phyloP scores from a whole-genome alignment of 2,888 invertebrate species.

The Drosophila incognita region DNA sequence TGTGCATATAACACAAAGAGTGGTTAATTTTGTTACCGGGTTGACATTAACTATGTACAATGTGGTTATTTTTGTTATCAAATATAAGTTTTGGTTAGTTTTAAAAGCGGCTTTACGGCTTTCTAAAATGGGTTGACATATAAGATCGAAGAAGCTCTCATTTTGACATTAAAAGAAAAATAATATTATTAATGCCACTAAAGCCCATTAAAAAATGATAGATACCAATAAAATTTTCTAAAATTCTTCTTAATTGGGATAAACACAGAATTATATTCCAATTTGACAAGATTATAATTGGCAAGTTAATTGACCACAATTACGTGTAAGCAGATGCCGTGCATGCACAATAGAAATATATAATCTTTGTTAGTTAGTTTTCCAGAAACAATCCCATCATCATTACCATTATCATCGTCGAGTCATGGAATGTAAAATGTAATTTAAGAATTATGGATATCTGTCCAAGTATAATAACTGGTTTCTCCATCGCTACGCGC shows the following conservation, averaged over 20 bases:
- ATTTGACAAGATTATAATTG: background rate
- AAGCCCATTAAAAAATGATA: background rate
- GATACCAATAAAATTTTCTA: background rate
- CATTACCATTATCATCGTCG: conserved; percentile 32
- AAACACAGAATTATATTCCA: background rate
- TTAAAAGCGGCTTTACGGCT: background rate
- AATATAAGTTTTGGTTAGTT: background rate
- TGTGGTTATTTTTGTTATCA: background rate
- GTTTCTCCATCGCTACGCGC: conserved; percentile 46
- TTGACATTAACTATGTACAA: background rate
- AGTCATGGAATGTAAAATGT: conserved; percentile 56
- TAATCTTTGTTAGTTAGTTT: background rate
- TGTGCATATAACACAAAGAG: conserved; percentile 2
- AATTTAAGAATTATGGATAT: conserved; percentile 67
- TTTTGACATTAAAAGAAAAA: background rate
- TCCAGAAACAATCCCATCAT: conserved; percentile 20
- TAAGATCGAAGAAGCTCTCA: background rate
- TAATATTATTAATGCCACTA: background rate
- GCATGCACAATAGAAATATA: background rate
- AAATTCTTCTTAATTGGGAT: background rate
- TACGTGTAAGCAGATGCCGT: background rate
- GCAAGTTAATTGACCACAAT: background rate
- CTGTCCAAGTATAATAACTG: conserved; percentile 57
- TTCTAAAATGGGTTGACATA: background rate
- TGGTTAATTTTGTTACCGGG: conserved; percentile 13